These are phyloP conservation scores for Batillaria attramentaria DNA, from an alignment of 1,140 invertebrate species.

Conservation along the genomic window DNA sequence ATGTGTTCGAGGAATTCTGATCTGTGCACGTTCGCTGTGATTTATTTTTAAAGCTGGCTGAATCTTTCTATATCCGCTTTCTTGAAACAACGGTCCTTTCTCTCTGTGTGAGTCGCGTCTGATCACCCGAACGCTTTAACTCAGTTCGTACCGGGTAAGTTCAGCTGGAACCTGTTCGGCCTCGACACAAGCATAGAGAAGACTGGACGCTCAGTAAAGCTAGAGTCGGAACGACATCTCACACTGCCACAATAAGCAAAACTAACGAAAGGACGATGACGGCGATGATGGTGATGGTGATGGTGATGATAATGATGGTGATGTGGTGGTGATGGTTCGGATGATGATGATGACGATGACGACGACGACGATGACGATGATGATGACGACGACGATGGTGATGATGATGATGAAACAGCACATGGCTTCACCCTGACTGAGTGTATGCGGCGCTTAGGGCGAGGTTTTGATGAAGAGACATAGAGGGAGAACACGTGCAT, in stretches of 20 bases:
- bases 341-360: background rate
- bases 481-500: background rate
- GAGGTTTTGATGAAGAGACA: background rate
- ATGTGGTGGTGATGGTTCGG: background rate
- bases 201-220: background rate
- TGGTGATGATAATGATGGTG: background rate
- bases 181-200: background rate
- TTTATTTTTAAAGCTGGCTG: no score
- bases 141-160: no score
- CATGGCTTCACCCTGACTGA: background rate
- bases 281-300: no score
- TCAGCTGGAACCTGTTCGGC: no score
- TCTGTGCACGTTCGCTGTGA: no score
- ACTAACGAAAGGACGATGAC: background rate
- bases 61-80: no score
- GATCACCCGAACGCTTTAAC: no score
- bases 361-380: constrained; percentile 4
- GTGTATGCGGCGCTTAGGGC: background rate
- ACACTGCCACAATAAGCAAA: background rate
- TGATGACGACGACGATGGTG: background rate
- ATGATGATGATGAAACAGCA: background rate
- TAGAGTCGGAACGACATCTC: background rate
- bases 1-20: no score
- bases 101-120: no score
- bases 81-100: no score